Conservation (phyloP, 1,140 invertebrate species). For the Scylla paramamosain region DNA sequence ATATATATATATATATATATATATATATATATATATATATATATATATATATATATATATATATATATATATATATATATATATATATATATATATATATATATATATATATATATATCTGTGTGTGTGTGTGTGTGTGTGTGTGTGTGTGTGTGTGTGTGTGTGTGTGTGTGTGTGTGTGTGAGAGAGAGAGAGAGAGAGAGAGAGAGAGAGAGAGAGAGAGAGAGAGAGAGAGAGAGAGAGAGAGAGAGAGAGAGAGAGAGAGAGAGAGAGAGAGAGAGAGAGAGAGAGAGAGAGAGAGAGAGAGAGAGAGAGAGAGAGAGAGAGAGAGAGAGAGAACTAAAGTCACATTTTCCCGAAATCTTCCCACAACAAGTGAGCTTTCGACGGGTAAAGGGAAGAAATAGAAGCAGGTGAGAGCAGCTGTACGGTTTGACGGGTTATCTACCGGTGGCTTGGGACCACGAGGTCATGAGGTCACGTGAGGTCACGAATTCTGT, state of each 20-base stretch:
- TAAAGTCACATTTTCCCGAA: not conserved
- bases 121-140: no score
- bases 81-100: no score
- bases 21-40: no score
- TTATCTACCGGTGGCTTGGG: not conserved
- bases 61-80: no score
- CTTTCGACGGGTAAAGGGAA: not conserved
- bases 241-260: no score
- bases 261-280: no score
- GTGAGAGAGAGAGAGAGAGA: not conserved
- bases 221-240: not conserved
- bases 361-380: not conserved
- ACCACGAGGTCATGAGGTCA: not conserved
- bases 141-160: no score
- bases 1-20: no score
- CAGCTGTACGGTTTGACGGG: not conserved
- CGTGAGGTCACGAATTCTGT: not conserved
- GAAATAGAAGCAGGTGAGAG: not conserved
- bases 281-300: not conserved
- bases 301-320: not conserved
- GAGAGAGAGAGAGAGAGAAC: not conserved
- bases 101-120: no score
- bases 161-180: no score
- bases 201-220: not conserved
- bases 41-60: no score